Conservation (phyloP, 2,888 invertebrate genomes). For the Pristionchus mayeri region DNA sequence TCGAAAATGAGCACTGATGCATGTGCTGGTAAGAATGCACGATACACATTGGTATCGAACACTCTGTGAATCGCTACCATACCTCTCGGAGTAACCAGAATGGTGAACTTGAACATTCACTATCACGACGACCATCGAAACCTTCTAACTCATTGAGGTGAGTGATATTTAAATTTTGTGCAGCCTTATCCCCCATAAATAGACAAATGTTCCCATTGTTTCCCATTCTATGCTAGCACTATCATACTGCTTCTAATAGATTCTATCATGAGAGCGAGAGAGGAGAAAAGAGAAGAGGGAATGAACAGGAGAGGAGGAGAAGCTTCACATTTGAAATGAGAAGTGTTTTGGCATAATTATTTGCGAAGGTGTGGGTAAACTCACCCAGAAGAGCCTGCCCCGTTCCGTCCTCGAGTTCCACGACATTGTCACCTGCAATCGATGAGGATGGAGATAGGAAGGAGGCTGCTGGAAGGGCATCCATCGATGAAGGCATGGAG, state of each 20-base stretch:
- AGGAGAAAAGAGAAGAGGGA: neutral
- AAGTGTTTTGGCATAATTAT: neutral
- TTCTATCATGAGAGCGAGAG: constrained; percentile 24
- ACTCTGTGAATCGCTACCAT: neutral
- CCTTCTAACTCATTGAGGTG: constrained; percentile 1
- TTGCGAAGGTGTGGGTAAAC: constrained; percentile 46
- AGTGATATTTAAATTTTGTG: constrained; percentile 32
- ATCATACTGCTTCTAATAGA: constrained; percentile 20
- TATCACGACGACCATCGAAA: constrained; percentile 11
- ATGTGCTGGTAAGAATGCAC: constrained; percentile 7
- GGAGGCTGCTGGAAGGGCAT: constrained; percentile 50
- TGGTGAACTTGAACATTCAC: constrained; percentile 7
- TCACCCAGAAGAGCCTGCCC: constrained; percentile 72
- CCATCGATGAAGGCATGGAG: no score
- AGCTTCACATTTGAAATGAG: neutral
- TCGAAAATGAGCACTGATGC: constrained; percentile 27
- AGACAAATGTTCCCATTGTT: neutral
- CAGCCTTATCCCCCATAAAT: constrained; percentile 28
- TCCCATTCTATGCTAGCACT: neutral
- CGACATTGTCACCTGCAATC: constrained; percentile 63
- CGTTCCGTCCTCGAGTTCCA: constrained; percentile 71
- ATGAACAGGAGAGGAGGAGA: constrained; percentile 6
- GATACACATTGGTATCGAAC: constrained; percentile 1
- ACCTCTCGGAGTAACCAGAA: neutral
- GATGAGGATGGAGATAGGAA: constrained; percentile 50